Percentiles rank a stretch among this genome's conserved stretches.
Conservation (phyloP, 2,888 invertebrate genomes). For the Leptura quadrifasciata region DNA sequence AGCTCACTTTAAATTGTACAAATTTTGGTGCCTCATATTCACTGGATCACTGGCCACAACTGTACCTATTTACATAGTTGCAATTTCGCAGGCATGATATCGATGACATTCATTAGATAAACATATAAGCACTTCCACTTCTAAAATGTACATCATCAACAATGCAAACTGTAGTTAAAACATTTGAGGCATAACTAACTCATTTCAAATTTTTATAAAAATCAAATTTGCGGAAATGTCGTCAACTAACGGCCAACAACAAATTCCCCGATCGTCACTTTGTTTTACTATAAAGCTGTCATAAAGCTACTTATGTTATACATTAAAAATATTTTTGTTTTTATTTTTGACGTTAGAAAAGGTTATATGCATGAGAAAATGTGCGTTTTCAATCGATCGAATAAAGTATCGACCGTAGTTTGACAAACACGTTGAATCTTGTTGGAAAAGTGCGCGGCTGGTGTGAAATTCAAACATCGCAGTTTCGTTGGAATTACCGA, state of each 20-base stretch:
- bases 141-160: no score
- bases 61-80: no score
- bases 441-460: conserved; percentile 30
- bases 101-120: no score
- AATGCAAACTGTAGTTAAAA: no score
- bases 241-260: neutral
- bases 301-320: neutral
- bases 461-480: conserved; percentile 36
- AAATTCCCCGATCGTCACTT: neutral
- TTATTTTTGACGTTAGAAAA: conserved; percentile 16
- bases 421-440: conserved; percentile 33
- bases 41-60: no score
- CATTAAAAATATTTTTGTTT: conserved; percentile 20
- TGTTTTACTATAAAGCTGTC: neutral
- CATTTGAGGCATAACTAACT: no score
- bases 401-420: conserved; percentile 28
- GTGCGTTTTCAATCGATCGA: neutral
- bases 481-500: conserved; percentile 38
- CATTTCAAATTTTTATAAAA: neutral
- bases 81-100: no score
- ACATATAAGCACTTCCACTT: no score
- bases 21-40: no score
- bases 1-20: no score
- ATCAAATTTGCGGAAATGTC: neutral
- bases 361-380: conserved; percentile 8